Evolutionary conservation across 2,888 invertebrate genomes (phyloP).

Genomic region (Sclerodermus sp.): DNA sequence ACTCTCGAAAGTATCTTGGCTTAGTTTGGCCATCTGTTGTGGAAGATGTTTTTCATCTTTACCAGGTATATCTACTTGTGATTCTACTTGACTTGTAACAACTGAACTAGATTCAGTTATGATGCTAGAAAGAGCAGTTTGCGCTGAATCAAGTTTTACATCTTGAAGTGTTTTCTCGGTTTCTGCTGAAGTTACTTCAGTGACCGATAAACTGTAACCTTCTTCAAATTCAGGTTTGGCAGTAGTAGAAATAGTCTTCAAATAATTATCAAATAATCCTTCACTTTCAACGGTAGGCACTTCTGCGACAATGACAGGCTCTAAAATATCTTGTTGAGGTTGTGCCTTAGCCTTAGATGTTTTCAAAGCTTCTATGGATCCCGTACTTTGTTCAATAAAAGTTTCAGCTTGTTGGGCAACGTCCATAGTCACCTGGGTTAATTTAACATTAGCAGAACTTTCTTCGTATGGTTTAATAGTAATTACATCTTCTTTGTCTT

Average conservation of each 20-base stretch:
- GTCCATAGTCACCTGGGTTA: slow-evolving; percentile 41
- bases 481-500: slow-evolving; percentile 48
- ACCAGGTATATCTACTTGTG: slow-evolving; percentile 44
- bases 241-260: slow-evolving; percentile 37
- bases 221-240: slow-evolving; percentile 52
- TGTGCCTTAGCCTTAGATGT: slow-evolving; percentile 37
- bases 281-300: slow-evolving; percentile 43
- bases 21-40: slow-evolving; percentile 56
- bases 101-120: slow-evolving; percentile 38
- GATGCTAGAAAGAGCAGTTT: slow-evolving; percentile 43
- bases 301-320: slow-evolving; percentile 43
- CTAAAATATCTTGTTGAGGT: slow-evolving; percentile 39
- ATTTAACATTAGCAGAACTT: slow-evolving; percentile 29
- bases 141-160: slow-evolving; percentile 42
- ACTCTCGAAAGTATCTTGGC: slow-evolving; percentile 61
- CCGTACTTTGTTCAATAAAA: slow-evolving; percentile 46
- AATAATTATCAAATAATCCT: slow-evolving; percentile 35
- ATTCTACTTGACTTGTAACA: slow-evolving; percentile 45
- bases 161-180: slow-evolving; percentile 61
- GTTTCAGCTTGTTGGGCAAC: slow-evolving; percentile 50
- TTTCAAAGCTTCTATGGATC: slow-evolving; percentile 32
- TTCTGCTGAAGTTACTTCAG: slow-evolving; percentile 62
- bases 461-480: slow-evolving; percentile 28
- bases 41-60: slow-evolving; percentile 32
- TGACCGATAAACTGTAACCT: slow-evolving; percentile 63